A percentile compares a stretch with the other conserved stretches of the same genome.
Evolutionary conservation across 2,113 vertebrate genomes (phyloP).

Genomic region (Tyrannus savana): DNA sequence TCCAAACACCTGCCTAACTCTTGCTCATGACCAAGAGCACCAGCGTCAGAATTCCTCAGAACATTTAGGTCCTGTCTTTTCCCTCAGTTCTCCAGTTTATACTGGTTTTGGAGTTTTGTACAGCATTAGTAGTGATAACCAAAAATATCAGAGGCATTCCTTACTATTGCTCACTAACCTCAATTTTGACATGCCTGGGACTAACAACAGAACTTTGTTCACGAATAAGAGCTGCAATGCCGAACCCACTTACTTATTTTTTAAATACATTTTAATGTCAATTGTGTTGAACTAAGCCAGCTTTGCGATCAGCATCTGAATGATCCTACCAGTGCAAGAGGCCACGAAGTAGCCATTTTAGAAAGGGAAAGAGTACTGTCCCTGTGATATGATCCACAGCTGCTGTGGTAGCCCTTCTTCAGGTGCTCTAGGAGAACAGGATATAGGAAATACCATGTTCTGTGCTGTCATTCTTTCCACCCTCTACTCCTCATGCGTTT

Average conservation of each 20-base stretch:
- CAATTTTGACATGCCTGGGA: background rate
- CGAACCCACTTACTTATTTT: background rate
- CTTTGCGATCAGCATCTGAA: accelerated
- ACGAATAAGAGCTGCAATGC: background rate
- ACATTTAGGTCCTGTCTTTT: background rate
- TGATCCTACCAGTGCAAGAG: background rate
- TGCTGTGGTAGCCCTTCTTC: background rate
- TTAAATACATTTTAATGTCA: background rate
- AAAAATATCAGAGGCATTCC: background rate
- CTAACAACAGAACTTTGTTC: background rate
- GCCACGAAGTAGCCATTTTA: background rate
- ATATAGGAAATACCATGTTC: background rate
- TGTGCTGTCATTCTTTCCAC: background rate
- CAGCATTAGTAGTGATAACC: background rate
- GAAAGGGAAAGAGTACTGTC: background rate
- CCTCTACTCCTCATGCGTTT: background rate
- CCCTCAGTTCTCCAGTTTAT: background rate
- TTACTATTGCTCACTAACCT: background rate
- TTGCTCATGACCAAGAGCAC: background rate
- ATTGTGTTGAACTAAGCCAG: background rate
- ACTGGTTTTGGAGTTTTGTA: background rate
- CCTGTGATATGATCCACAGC: background rate
- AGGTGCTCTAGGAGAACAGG: background rate
- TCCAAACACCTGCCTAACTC: background rate
- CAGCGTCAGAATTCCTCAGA: background rate